phyloP scores from a whole-genome alignment of 2,888 invertebrate species.

The Erebia epiphron region DNA sequence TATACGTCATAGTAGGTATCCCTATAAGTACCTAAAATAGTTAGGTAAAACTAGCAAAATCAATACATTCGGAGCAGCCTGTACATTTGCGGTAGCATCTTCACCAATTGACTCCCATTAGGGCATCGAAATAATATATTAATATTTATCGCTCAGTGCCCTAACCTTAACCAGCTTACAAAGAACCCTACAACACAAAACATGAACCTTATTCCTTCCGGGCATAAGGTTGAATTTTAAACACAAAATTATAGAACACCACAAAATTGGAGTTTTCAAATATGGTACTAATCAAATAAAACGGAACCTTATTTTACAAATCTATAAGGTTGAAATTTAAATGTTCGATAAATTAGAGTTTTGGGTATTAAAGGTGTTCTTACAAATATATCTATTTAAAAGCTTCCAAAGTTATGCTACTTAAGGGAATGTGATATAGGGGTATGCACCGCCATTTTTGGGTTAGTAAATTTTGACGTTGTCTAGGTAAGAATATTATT shows the following conservation, averaged over 20 bases:
- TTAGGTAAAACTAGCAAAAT: background rate
- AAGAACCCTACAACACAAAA: background rate
- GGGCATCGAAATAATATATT: slow-evolving; percentile 51
- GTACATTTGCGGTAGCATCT: slow-evolving; percentile 41
- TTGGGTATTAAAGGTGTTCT: slow-evolving; percentile 13
- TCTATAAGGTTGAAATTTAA: background rate
- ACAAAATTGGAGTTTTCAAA: background rate
- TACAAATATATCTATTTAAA: slow-evolving; percentile 25
- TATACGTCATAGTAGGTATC: too few species aligned
- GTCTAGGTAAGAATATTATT: slow-evolving; percentile 2
- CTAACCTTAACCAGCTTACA: slow-evolving; percentile 15
- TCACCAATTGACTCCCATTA: slow-evolving; percentile 50
- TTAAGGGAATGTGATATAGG: slow-evolving; percentile 22
- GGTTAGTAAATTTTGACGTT: slow-evolving; percentile 20
- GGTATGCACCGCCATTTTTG: background rate
- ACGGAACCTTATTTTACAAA: background rate
- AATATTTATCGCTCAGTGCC: slow-evolving; percentile 52
- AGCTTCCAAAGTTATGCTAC: slow-evolving; percentile 29
- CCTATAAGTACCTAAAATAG: too few species aligned
- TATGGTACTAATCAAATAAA: background rate
- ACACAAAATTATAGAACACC: too few species aligned
- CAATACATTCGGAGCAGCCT: slow-evolving; percentile 38
- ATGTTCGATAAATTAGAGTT: background rate
- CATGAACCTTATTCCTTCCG: background rate
- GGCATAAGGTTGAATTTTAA: slow-evolving; percentile 1